Base-by-base conservation (phyloP, 2,888 invertebrate genomes). In the Drosophila merina region DNA sequence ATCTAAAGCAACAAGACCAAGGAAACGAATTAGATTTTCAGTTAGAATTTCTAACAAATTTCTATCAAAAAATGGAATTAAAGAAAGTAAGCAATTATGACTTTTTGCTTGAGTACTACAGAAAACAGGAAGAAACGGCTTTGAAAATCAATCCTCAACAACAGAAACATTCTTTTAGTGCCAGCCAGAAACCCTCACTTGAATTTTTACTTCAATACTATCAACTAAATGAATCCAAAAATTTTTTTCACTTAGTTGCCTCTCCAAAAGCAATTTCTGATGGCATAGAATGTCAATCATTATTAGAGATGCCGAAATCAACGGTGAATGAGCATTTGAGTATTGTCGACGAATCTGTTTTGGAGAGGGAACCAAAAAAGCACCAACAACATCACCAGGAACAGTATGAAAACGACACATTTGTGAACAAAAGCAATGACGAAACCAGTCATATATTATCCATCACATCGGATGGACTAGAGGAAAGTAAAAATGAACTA, bases 171-270 rank as follows among this genome's bases (percentile, higher is more conserved):
- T 9, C 71, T 5, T 79, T 82, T 28, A 71, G 79, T 26, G 79
- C 81, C 2, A 85, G 75, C 51, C 86, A 86, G 36, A 91, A 91
- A 50, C 91, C 91, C 38, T 89, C 84, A 38, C 89, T 92, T 66
- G 91, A 92, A 51, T 91, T 90, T 66, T 75, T 92, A 9, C 68
- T 91, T 28, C 92, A 92, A 78, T 92, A 91, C 64, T 92, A 92
- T 70, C 92, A 92, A 83, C 79, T 92, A 12, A 91, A 89, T 62
- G 92, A 92, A 79, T 91, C 91, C 36, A 92, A 91, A 78, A 91
- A 91, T 90, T 91, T 92, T 91, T 91, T 92, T 91, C 92, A 91
- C 88, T 90, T 91, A 90, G 90, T 90, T 85, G 91, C 91, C 91
- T 91, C 91, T 89, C 90, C 91, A 87, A 88, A 89, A 88, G 76